These are phyloP conservation scores for Hoplodrina blanda DNA, from an alignment of 2,888 invertebrate species.

Conservation along the genomic window DNA sequence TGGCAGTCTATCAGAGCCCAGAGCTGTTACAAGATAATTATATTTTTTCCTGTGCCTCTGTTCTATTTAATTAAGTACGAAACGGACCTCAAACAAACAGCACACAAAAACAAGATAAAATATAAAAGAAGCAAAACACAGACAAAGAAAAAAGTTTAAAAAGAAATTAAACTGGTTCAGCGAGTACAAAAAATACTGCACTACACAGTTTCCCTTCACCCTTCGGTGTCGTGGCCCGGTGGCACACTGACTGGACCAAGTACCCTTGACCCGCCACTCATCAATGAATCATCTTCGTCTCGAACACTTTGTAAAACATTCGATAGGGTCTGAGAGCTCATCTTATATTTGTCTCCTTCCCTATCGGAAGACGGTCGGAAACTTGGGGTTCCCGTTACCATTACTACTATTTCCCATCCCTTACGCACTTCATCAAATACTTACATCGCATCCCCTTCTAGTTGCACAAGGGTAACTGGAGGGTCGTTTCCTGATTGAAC, in stretches of 20 bases:
- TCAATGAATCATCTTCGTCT: slow-evolving; percentile 66
- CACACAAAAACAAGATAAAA: slow-evolving; percentile 9
- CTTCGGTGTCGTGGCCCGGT: slow-evolving; percentile 76
- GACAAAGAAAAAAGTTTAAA: slow-evolving; percentile 36
- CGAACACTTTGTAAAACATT: slow-evolving; percentile 52
- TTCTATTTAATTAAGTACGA: slow-evolving; percentile 29
- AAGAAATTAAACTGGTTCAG: slow-evolving; percentile 57
- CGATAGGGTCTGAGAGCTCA: slow-evolving; percentile 72
- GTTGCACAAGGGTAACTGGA: slow-evolving; percentile 75
- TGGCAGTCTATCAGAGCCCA: not conserved
- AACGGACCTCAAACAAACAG: slow-evolving; percentile 2
- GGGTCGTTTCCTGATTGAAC: slow-evolving; percentile 77
- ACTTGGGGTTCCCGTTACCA: slow-evolving; percentile 81
- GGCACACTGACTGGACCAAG: slow-evolving; percentile 78
- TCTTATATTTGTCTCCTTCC: slow-evolving; percentile 71
- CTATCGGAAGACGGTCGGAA: slow-evolving; percentile 83
- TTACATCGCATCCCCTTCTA: slow-evolving; percentile 69
- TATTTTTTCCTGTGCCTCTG: not conserved
- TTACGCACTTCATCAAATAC: slow-evolving; percentile 56
- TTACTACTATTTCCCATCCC: slow-evolving; percentile 69
- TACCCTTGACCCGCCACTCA: slow-evolving; percentile 61
- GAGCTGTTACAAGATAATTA: slow-evolving; percentile 13
- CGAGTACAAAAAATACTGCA: slow-evolving; percentile 52
- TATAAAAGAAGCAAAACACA: slow-evolving; percentile 18
- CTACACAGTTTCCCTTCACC: slow-evolving; percentile 67